Base-by-base conservation (phyloP, 2,888 invertebrate species). In the Plagiodera versicolora region DNA sequence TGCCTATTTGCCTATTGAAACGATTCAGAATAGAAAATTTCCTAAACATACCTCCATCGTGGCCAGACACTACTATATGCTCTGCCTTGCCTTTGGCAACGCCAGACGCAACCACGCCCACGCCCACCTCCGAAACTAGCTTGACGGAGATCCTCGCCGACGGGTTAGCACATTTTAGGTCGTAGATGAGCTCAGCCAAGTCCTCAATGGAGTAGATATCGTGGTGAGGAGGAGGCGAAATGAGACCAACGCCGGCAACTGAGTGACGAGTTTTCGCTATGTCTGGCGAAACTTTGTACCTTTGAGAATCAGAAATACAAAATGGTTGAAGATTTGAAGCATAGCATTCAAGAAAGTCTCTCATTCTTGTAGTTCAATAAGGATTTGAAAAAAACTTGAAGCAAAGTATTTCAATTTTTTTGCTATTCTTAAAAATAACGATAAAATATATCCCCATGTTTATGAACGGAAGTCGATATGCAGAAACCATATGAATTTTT, bases 181-280 rank as follows among this genome's bases (percentile, higher is more conserved):
- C 98, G 78, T 98, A 99, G 76, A 99, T 98, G 57, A 99, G 84
- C 81, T 99, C 96, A 0, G 98, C 96, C 73, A 99, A 83, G 84
- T 99, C 99, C 81, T 99, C 99, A 77, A 99, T 99, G 52, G 97
- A 98, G 83, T 99, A 99, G 81, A 99, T 99, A 76, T 99, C 99
- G 83, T 99, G 99, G 83, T 99, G 99, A 1, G 99, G 99, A 9
- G 99, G 98, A 5, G 99, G 99, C 0, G 97, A 98, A 79, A 99
- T 99, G 8, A 99, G 84, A 5, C 98, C 98, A 9, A 99, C 99
- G 2, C 97, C 97, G 0, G 98, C 86, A 1, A 99, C 95, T 0
- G 97, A 98, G 77, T 98, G 95, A 56, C 99, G 89, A 0, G 97
- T 97, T 73, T 87, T 87, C 0, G 98, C 99, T 74, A 99, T 99